Base-by-base conservation (phyloP, 2,113 vertebrate genomes). In the Lophochroa leadbeateri region DNA sequence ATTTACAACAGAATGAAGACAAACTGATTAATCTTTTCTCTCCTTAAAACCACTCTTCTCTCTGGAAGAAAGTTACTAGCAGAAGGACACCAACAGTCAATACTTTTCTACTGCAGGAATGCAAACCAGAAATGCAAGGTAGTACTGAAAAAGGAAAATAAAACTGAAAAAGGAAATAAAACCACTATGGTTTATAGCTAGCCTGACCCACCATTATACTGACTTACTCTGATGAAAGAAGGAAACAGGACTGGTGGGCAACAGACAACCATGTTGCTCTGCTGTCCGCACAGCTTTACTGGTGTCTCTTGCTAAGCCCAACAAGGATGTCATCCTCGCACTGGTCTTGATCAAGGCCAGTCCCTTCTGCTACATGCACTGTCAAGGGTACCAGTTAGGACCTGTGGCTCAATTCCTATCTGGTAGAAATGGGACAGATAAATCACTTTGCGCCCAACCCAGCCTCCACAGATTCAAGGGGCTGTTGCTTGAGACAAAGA, bases 281-380 rank as follows among this genome's bases (percentile, higher is more conserved):
- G 10, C 28, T 35, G n/a, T 3, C 64, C 0, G 0, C 37, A 7
- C 8, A 33, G 41, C 29, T 21, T 6, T 5, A 67, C 65, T 23
- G 61, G 2, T 23, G 27, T 4, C 21, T 37, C 46, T 37, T 2
- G n/a, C 67, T 27, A 8, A 47, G 39, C 23, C 55, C 27, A 55
- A 53, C 13, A 7, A 5, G 25, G 37, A 46, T 19, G 24, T 19
- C 68, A 64, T 15, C 46, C 69, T 41, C 10, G 3, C 69, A 25
- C 65, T 41, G 43, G 35, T 2, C 58, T 6, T 2, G 3, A 46
- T 1, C 52, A 43, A 4, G 13, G 21, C 39, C 79, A 71, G 37
- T 28, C 55, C n/a, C 58, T 53, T 10, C 6, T 27, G 47, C 9
- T 63, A 23, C 53, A 12, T 10, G 13, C 5, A 6, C 49, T 60